These are phyloP conservation scores for Lethenteron camtschaticum DNA, from an alignment of 2,113 vertebrate species.

Conservation along the genomic window DNA sequence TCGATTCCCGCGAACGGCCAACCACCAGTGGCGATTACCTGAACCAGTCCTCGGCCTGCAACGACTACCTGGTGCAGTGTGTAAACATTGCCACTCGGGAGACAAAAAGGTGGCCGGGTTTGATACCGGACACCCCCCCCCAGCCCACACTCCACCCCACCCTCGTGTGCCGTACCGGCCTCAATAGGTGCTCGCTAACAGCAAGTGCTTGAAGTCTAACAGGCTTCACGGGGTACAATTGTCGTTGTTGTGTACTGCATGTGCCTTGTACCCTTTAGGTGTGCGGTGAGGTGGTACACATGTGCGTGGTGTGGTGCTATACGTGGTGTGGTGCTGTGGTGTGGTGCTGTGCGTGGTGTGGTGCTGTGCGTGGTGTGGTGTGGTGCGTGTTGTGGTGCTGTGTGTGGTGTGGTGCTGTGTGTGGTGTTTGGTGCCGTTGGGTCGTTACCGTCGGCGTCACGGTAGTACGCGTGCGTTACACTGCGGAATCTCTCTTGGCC, in stretches of 20 bases:
- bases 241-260: neutral
- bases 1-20: too few relatives aligned
- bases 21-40: too few relatives aligned
- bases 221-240: neutral
- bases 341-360: neutral
- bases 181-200: too few relatives aligned
- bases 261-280: neutral
- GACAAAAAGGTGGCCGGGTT: too few relatives aligned
- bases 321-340: neutral
- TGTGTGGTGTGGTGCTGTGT: neutral
- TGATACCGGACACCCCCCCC: too few relatives aligned
- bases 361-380: neutral
- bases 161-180: too few relatives aligned
- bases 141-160: too few relatives aligned
- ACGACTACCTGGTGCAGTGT: too few relatives aligned
- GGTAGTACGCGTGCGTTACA: slow-evolving; percentile 63
- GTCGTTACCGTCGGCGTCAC: slow-evolving; percentile 54
- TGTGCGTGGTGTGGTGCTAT: neutral
- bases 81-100: too few relatives aligned
- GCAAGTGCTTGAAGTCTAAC: too few relatives aligned
- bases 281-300: neutral
- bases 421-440: neutral
- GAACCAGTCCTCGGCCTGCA: too few relatives aligned
- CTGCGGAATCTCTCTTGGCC: slow-evolving; percentile 65
- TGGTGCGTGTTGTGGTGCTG: neutral